Percentiles rank a stretch among this genome's conserved stretches.
These are phyloP conservation scores for Drosophila mettleri DNA, from an alignment of 2,888 invertebrate genomes.

Conservation along the genomic window DNA sequence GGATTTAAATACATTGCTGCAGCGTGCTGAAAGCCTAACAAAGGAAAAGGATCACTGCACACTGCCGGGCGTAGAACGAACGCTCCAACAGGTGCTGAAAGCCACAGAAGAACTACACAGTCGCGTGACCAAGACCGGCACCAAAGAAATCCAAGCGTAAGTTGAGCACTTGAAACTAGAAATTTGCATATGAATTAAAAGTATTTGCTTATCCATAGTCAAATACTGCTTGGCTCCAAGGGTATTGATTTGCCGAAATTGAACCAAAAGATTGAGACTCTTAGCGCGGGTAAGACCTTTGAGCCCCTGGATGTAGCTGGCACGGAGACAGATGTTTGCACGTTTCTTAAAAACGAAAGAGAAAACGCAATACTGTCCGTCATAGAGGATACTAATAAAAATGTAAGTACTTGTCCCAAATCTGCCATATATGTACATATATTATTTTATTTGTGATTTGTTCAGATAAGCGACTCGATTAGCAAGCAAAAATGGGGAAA, in stretches of 20 bases:
- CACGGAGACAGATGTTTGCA: conserved; percentile 96
- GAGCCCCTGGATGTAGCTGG: conserved; percentile 94
- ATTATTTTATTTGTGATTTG: background rate
- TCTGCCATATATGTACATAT: background rate
- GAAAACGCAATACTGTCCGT: conserved; percentile 96
- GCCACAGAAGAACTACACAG: conserved; percentile 95
- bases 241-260: conserved; percentile 97
- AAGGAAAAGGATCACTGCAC: conserved; percentile 94
- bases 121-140: conserved; percentile 92
- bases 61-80: conserved; percentile 93
- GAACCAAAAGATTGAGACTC: conserved; percentile 94
- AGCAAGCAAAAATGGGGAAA: conserved; percentile 91
- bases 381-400: conserved; percentile 95
- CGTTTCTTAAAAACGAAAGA: conserved; percentile 95
- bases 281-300: conserved; percentile 93
- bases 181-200: conserved; percentile 30
- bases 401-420: conserved; percentile 86
- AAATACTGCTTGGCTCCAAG: conserved; percentile 95
- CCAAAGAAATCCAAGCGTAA: conserved; percentile 95
- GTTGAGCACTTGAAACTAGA: conserved; percentile 42
- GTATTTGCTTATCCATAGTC: conserved; percentile 86
- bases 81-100: conserved; percentile 95
- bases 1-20: conserved; percentile 94
- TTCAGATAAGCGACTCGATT: conserved; percentile 88
- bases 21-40: conserved; percentile 96